Base-by-base conservation (phyloP, 2,113 vertebrate species). In the Halcyon senegalensis region DNA sequence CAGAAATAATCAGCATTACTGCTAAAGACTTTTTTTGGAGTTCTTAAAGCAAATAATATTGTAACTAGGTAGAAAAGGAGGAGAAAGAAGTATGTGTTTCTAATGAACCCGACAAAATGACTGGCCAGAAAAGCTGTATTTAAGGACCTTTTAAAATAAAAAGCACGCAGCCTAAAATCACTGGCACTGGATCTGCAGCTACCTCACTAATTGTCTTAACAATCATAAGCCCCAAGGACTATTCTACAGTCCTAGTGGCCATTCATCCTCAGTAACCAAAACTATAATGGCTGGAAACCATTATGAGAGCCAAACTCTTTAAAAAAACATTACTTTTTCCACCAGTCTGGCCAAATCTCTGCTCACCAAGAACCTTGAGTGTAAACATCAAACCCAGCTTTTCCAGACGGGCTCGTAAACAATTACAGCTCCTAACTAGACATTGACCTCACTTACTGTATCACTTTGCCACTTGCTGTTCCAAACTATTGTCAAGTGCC, bases 371-470 rank as follows among this genome's bases (percentile, higher is more conserved):
- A 90, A 87, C 25, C 37, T 50, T 64, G 12, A 93, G 7, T 53
- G 23, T 94, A 92, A 93, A 93, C 43, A 79, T 41, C 80, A 83
- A 92, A 77, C 50, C 11, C 72, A 53, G 31, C 24, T 92, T 91
- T 88, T 95, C 84, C 92, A 89, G 67, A 91, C 27, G 33, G 70
- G 74, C 41, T 84, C 24, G 0, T 95, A 95, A 96, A 93, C 91
- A 95, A 33, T 77, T 91, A 31, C 20, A 63, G 43, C 21, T 87
- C 62, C 83, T 84, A 86, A 87, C 74, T 82, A 94, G 76, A 76
- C 53, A 73, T 48, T 89, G 66, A 70, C 66, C 56, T 92, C 74
- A 87, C 68, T 95, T 93, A 44, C 80, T 68, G 5, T 83, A 79
- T 93, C 39, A 16, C 48, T 75, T n/a, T 72, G 66, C 15, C 24